Conservation (phyloP, 2,797 vertebrate species). For the Gobionotothen gibberifrons region DNA sequence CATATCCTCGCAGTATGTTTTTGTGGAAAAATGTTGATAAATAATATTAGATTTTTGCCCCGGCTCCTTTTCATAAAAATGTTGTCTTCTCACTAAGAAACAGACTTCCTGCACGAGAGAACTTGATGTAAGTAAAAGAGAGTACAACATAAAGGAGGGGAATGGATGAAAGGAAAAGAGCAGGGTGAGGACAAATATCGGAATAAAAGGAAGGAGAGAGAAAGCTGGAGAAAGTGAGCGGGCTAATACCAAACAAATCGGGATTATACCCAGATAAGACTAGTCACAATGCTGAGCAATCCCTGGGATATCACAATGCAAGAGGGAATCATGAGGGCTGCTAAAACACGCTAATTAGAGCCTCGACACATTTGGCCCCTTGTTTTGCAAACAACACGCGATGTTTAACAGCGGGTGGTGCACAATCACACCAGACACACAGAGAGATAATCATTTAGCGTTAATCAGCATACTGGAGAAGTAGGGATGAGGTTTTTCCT, state of each 20-base stretch:
- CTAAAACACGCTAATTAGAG: conserved; percentile 73
- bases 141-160: conserved; percentile 27
- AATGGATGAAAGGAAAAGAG: conserved; percentile 47
- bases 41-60: neutral
- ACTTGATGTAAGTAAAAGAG: neutral
- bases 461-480: conserved; percentile 53
- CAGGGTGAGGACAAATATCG: conserved; percentile 43
- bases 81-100: neutral
- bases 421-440: conserved; percentile 65
- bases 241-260: conserved; percentile 76
- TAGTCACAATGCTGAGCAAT: conserved; percentile 79
- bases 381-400: conserved; percentile 77
- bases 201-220: conserved; percentile 44
- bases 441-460: conserved; percentile 65
- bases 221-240: conserved; percentile 39
- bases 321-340: conserved; percentile 68
- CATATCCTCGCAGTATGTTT: neutral
- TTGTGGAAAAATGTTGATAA: neutral
- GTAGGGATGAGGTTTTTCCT: conserved; percentile 46
- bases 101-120: neutral
- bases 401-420: conserved; percentile 72
- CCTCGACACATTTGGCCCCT: conserved; percentile 70
- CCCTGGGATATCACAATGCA: conserved; percentile 70
- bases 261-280: conserved; percentile 82
- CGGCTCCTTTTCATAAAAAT: neutral